phyloP scores from a whole-genome alignment of 2,113 vertebrate genomes.

The Platycercus adscitus region DNA sequence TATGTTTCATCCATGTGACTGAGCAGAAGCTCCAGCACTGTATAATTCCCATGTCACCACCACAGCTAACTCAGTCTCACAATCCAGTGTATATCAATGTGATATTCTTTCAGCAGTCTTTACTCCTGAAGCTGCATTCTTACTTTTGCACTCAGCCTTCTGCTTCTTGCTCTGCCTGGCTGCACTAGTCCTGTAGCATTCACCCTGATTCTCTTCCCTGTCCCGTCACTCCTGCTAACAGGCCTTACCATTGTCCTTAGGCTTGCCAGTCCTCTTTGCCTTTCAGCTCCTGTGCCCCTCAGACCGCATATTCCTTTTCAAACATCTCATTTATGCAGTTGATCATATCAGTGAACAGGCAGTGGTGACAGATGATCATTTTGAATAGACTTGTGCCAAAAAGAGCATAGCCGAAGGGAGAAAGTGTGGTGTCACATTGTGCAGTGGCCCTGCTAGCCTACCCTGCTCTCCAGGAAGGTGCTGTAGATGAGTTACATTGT shows the following conservation, averaged over 20 bases:
- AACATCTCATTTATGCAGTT: background rate
- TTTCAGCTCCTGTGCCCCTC: background rate
- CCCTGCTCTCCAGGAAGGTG: background rate
- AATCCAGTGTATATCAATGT: accelerated
- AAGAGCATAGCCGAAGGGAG: background rate
- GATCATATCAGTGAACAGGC: background rate
- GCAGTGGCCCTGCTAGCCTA: background rate
- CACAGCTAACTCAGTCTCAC: background rate
- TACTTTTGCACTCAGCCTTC: background rate
- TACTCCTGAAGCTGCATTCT: background rate
- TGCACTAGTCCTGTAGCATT: background rate
- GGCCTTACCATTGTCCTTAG: background rate
- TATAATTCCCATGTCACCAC: background rate
- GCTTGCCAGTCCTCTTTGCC: background rate
- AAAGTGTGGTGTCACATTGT: background rate
- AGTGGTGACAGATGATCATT: background rate
- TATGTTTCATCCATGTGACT: background rate
- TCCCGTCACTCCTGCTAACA: background rate
- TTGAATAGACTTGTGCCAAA: background rate
- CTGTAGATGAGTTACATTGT: background rate
- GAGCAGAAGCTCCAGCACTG: background rate
- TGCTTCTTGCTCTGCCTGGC: background rate
- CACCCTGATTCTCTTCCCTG: background rate
- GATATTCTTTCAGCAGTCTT: background rate
- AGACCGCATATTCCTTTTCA: background rate